Percentiles rank a stretch among this genome's conserved stretches.
phyloP scores from a whole-genome alignment of 2,888 invertebrate genomes.

The Apamea anceps region DNA sequence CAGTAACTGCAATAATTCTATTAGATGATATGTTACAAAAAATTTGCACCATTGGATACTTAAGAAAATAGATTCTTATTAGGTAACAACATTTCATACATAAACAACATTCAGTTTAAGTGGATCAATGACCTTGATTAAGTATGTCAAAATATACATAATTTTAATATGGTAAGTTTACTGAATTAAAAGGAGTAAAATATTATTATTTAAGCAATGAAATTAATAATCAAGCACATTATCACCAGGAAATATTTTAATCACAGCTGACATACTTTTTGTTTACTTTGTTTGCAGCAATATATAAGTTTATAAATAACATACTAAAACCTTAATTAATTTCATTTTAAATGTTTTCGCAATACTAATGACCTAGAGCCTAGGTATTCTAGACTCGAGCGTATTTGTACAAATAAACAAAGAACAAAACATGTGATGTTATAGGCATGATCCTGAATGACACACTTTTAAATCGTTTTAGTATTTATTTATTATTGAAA shows the following conservation, averaged over 20 bases:
- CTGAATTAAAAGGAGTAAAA: neutral
- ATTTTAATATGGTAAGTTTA: neutral
- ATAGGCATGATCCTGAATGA: neutral
- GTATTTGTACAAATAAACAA: conserved; percentile 21
- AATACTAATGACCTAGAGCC: neutral
- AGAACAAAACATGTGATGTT: neutral
- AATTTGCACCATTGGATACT: neutral
- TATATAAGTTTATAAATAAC: neutral
- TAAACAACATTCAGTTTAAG: conserved; percentile 13
- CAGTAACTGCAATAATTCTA: neutral
- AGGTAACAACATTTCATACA: neutral
- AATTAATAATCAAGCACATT: conserved; percentile 12
- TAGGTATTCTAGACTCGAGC: neutral
- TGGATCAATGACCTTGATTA: conserved; percentile 40
- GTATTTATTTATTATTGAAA: neutral
- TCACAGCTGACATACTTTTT: conserved; percentile 79
- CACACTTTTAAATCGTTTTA: neutral
- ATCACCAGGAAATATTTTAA: conserved; percentile 44
- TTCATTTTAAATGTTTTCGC: neutral
- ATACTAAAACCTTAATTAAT: neutral
- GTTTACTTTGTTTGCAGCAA: conserved; percentile 39
- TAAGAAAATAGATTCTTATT: neutral
- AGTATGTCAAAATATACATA: conserved; percentile 10
- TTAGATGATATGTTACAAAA: neutral
- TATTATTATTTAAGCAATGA: neutral